These are phyloP conservation scores for Hipposideros armiger DNA, from an alignment of 2,113 vertebrate species.

Conservation along the genomic window DNA sequence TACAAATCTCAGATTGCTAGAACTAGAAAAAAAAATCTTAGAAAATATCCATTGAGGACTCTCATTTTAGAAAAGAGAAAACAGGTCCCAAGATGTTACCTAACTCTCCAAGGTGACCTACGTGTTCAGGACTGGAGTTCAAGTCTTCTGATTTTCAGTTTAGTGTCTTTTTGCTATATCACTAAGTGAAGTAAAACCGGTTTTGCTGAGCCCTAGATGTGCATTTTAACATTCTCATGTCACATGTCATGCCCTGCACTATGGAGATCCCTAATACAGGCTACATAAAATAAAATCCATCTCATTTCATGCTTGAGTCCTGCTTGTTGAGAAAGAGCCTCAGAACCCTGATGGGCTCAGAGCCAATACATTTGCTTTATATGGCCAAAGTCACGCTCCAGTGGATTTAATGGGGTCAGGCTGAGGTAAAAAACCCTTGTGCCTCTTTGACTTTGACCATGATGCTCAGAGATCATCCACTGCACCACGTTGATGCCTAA, in stretches of 20 bases:
- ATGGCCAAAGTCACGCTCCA: constrained; percentile 14
- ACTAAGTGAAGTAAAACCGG: not conserved
- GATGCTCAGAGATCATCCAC: not conserved
- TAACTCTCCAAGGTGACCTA: not conserved
- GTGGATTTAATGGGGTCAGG: constrained; percentile 40
- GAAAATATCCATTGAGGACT: not conserved
- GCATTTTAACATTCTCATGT: not conserved
- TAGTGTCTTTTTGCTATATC: not conserved
- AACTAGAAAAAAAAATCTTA: not conserved
- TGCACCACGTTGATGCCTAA: not conserved
- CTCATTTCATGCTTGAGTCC: not conserved
- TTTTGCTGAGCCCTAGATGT: not conserved
- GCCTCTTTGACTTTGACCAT: constrained; percentile 44
- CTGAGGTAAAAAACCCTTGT: not conserved
- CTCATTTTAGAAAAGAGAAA: not conserved
- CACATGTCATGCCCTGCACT: not conserved
- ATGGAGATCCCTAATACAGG: not conserved
- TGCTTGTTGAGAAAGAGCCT: constrained; percentile 39
- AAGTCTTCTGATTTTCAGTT: not conserved
- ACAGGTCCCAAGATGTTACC: not conserved
- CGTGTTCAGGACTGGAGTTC: not conserved
- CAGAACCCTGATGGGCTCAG: constrained; percentile 8
- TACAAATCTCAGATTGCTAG: not conserved
- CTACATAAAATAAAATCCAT: not conserved
- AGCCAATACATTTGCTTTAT: constrained; percentile 36